A percentile compares a stretch with the other conserved stretches of the same genome.
Evolutionary conservation across 2,113 vertebrate genomes (phyloP).

Genomic region (Camarhynchus parvulus): DNA sequence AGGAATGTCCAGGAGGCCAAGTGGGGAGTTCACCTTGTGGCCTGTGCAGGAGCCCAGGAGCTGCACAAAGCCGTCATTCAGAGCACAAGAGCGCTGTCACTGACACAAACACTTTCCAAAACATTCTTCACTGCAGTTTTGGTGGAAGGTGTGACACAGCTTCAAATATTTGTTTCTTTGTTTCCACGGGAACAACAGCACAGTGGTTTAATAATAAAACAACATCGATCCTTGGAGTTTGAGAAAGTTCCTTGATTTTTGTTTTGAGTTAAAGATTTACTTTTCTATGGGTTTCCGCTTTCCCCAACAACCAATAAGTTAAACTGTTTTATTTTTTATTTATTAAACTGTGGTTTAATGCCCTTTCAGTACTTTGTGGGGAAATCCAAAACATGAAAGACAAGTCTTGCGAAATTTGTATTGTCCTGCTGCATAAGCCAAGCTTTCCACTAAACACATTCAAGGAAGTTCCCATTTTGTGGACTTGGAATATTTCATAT

Average conservation of each 20-base stretch:
- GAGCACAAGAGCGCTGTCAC: conserved; percentile 66
- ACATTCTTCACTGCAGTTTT: conserved; percentile 86
- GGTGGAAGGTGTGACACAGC: conserved; percentile 87
- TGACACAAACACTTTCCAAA: conserved; percentile 85
- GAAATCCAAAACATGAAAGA: not conserved
- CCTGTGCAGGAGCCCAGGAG: conserved; percentile 41
- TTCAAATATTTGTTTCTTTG: conserved; percentile 92
- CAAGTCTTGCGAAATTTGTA: not conserved
- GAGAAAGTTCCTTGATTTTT: conserved; percentile 46
- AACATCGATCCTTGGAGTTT: conserved; percentile 56
- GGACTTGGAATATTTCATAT: not conserved
- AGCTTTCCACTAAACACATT: not conserved
- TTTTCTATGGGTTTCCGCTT: conserved; percentile 20
- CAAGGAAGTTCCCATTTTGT: not conserved
- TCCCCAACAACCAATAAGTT: not conserved
- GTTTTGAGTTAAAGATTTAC: conserved; percentile 17
- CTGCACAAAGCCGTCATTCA: conserved; percentile 78
- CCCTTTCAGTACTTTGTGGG: not conserved
- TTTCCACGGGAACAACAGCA: conserved; percentile 83
- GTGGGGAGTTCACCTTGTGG: conserved; percentile 38
- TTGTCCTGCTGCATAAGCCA: not conserved
- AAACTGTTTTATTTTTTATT: not conserved
- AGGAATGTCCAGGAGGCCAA: conserved; percentile 32
- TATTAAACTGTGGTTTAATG: not conserved
- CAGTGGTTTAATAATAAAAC: conserved; percentile 79